Evolutionary conservation across 2,113 vertebrate species (phyloP).

Genomic region (Eulacestoma nigropectus): DNA sequence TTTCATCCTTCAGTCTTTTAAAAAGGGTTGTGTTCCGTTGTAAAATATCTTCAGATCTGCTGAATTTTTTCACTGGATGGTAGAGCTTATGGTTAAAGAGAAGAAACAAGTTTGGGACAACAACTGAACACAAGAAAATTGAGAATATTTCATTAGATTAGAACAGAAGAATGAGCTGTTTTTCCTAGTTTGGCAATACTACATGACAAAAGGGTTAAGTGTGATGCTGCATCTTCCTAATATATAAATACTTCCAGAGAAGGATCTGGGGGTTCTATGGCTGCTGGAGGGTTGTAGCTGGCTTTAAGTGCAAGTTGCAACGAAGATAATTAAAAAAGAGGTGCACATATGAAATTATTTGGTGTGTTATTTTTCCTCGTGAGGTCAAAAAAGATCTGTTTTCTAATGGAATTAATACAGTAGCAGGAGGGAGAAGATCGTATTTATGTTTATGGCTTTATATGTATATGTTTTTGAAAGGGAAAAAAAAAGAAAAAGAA

Average conservation of each 20-base stretch:
- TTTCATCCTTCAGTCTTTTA: background rate
- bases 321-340: background rate
- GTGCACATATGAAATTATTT: rapidly evolving
- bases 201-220: background rate
- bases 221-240: background rate
- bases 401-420: background rate
- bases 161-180: background rate
- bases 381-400: background rate
- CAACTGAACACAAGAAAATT: background rate
- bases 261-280: background rate
- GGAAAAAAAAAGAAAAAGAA: background rate
- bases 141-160: background rate
- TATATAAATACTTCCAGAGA: background rate
- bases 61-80: background rate
- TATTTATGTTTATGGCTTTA: background rate
- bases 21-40: background rate
- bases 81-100: background rate
- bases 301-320: background rate
- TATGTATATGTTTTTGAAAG: background rate
- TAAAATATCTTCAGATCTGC: background rate
- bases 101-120: background rate
- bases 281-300: background rate
- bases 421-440: background rate
- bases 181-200: background rate
- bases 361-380: background rate